These are phyloP conservation scores for Athene noctua DNA, from an alignment of 2,113 vertebrate genomes.

Conservation along the genomic window DNA sequence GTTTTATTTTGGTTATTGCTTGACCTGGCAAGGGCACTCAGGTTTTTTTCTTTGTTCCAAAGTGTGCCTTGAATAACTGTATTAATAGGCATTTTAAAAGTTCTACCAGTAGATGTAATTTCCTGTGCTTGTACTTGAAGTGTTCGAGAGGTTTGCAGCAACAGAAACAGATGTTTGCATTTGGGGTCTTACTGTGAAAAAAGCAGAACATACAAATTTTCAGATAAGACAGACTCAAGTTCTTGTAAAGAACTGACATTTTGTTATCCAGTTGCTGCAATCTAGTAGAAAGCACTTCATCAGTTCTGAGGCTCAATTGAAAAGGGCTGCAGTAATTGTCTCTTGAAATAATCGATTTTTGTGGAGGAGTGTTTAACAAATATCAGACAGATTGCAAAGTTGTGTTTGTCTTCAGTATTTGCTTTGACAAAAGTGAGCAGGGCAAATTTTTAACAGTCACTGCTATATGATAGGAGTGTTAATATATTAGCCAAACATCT, in stretches of 20 bases:
- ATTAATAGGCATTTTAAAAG: neutral
- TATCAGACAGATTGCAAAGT: neutral
- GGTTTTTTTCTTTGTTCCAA: neutral
- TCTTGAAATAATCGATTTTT: neutral
- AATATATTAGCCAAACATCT: neutral
- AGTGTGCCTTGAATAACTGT: neutral
- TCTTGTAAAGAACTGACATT: neutral
- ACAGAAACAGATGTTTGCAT: neutral
- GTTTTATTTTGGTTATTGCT: neutral
- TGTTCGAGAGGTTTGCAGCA: neutral
- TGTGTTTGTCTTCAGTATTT: neutral
- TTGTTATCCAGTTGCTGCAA: neutral
- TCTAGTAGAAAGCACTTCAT: neutral
- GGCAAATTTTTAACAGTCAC: neutral
- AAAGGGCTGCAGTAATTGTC: neutral
- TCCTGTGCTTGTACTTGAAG: neutral
- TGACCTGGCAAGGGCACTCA: neutral
- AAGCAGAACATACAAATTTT: neutral
- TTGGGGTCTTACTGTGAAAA: neutral
- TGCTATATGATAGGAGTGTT: neutral
- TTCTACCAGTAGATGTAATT: neutral
- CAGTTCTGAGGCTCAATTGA: neutral
- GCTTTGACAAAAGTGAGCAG: neutral
- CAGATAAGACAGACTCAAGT: neutral
- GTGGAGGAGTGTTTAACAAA: neutral